Evolutionary conservation across 2,113 vertebrate species (phyloP), one percentile per base, ranked within the genome.

Genomic region (Notothenia rossii): DNA sequence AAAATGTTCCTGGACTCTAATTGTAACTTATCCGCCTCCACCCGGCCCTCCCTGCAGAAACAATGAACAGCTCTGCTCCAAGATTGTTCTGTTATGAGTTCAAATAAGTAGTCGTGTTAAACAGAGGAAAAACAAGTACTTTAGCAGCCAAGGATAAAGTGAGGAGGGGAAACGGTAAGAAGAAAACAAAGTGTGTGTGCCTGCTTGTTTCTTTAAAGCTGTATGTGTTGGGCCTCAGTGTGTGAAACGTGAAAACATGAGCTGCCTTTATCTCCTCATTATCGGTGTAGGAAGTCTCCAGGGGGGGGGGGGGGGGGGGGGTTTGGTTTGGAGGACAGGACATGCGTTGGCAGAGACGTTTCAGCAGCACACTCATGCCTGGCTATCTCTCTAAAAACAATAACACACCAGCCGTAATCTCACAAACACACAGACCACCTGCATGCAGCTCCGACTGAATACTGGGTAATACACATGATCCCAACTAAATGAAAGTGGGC

Each of bases 281-380:
- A 92, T 92, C 93, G 79, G 76, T 13, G 7, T n/a, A 83, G 90
- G 88, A 94, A 90, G 88, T 88, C 84, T 88, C 82, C 81, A 79
- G 80, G n/a, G 48, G 10, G 36, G 36, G 36, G 45, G 88, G 88
- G 81, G 80, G n/a, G 48, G 10, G 36, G 36, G 36, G 45, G 88
- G 88, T 90, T 90, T 85, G 2, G 10, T 78, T 91, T 88, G 81
- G 83, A 91, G 70, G 70, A 88, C 87, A 88, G 89, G 85, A 92
- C 63, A 65, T 80, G 69, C 51, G 12, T 71, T 89, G 83, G 80
- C 75, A 83, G 72, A 76, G 77, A 77, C 59, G 6, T 29, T 61
- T 36, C 72, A 72, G 72, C 1, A 50, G 22, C 53, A 79, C 48
- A 45, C 65, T 61, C 22, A 58, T 72, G 71, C 33, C 69, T 50